Base-by-base conservation (phyloP, 2,797 vertebrate genomes). In the Crenuchus spilurus region DNA sequence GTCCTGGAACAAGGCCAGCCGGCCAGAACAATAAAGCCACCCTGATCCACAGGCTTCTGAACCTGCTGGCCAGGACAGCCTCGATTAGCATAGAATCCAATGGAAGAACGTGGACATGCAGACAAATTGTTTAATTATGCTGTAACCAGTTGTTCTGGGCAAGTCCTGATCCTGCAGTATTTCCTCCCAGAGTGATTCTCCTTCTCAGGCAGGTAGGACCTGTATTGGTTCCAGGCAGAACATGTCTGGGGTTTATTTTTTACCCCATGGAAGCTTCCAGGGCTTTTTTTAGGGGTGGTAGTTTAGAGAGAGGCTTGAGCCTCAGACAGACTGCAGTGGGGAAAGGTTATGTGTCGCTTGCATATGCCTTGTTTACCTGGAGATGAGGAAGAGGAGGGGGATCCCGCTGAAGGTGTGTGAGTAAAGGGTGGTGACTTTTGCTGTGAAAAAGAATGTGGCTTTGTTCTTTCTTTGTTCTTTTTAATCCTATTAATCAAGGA, bases 271-370 rank as follows among this genome's bases (percentile, higher is more conserved):
- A 67, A 54, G 46, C 24, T 66, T 78, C 61, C 28, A 44, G 46
- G 6, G 42, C n/a, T 42, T 73, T 57, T 39, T 48, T 9, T 49
- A 41, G 41, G 58, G 6, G 14, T 41, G 37, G n/a, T n/a, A 55
- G 52, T 49, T 10, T 35, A 69, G 58, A 42, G 10, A 46, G 46
- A 41, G 6, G 4, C 30, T 54, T 28, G 6, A 62, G 20, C 60
- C 24, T 30, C 13, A 44, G 54, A 35, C 22, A 48, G 44, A 39
- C 48, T 24, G 68, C 30, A 37, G 44, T 49, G 35, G 73, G 72
- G 26, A 68, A 31, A 44, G 77, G 71, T 76, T 66, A 90, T 91
- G 87, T 89, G 87, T 75, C 18, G 66, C 71, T 83, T 88, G 67
- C 76, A 79, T 31, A 55, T 82, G 75, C 14, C 42, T 65, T 88